Evolutionary conservation across 2,888 invertebrate genomes (phyloP), one percentile per base, ranked within the genome.

Genomic region (Drosophila yooni): DNA sequence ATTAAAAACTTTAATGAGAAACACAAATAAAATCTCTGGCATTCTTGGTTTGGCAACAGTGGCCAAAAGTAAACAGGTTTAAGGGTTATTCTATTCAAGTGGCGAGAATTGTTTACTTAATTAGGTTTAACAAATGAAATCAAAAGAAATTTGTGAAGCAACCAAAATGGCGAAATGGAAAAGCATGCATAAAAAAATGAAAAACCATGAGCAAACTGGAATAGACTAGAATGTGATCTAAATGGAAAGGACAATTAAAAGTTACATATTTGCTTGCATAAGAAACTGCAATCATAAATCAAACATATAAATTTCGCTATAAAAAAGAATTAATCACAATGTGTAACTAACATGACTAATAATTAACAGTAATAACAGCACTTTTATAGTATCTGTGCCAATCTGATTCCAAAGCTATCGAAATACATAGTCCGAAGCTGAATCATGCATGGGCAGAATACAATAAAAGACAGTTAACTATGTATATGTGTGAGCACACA

Each of bases 361-460:
- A n/a, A 27, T 29, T 21, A 27, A 21, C 33, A 33, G 33, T 1
- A 57, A 13, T 18, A 29, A 66, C 27, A 51, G 25, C 15, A 15
- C 34, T 43, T 21, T 43, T 10, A 15, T 43, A 2, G 11, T 66
- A 62, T 77, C 38, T 43, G 34, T 53, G 54, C n/a, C 1, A 29
- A 10, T 33, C 31, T 43, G 75, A 78, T 78, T 78, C 56, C 52
- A 67, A 43, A 25, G 54, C 46, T 67, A 74, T 61, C 66, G 51
- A 29, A 60, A 46, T 46, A 46, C 13, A 7, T 13, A 25, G 59
- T 34, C 75, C 78, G 86, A 86, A 86, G 81, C 87, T 83, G 83
- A 83, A 69, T 83, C 83, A 83, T 75, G 56, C 77, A 70, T 58
- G 60, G 52, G 40, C 38, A 62, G 4, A 46, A 36, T 29, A 52